Evolutionary conservation across 1,140 invertebrate species (phyloP).

Genomic region (Halesus radiatus): DNA sequence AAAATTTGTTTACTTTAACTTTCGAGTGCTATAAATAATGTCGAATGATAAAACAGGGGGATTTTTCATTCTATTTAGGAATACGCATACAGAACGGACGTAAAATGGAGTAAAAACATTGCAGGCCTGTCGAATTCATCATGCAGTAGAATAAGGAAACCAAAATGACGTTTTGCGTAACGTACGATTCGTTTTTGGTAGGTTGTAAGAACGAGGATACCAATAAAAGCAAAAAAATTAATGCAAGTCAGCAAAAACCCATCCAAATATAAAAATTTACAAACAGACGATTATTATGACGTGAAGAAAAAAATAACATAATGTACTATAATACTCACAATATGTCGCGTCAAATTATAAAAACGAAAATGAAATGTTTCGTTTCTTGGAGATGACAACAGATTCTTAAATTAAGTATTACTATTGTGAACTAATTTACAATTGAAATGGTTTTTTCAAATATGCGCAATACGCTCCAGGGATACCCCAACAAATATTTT

Average conservation of each 20-base stretch:
- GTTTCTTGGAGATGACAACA: background rate
- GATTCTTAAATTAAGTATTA: background rate
- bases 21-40: background rate
- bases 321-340: conserved; percentile 42
- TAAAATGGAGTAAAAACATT: background rate
- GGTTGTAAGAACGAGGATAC: background rate
- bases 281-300: background rate
- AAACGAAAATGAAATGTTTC: conserved; percentile 3
- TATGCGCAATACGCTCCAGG: conserved; percentile 31
- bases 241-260: background rate
- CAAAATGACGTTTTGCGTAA: background rate
- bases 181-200: background rate
- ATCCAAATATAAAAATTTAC: background rate
- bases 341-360: conserved; percentile 43
- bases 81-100: background rate
- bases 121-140: too few species aligned
- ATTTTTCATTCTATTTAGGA: background rate
- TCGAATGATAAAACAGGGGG: background rate
- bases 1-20: background rate
- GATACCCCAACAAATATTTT: conserved; percentile 43
- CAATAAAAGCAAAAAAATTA: background rate
- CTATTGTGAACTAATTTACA: background rate
- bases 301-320: conserved; percentile 19
- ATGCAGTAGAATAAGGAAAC: too few species aligned
- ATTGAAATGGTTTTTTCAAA: conserved; percentile 13